Evolutionary conservation across 2,113 vertebrate genomes (phyloP), one percentile per base, ranked within the genome.

Genomic region (Pituophis catenifer): DNA sequence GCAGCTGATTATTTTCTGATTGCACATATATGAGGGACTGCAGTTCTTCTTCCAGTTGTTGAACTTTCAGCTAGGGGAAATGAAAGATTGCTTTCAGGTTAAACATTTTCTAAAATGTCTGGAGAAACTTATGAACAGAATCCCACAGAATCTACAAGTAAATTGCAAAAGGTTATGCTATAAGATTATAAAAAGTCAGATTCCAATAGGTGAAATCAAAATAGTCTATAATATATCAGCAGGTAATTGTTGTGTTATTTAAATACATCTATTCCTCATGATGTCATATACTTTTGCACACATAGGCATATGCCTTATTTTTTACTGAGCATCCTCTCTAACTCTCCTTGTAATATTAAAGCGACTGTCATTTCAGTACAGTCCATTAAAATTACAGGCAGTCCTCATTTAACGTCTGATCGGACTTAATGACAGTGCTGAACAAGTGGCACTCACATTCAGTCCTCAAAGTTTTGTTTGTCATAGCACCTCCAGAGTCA

Each of bases 31-130:
- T 89, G 24, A 97, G 86, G 75, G 93, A 94, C 1, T 96, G 95
- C 19, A 97, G 55, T 33, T 98, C 97, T 93, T 97, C 94, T 92
- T 98, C 96, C 38, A 97, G 95, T 53, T 98, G 97, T 90, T 97
- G 94, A 75, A 96, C 94, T 95, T 93, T 96, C 44, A 93, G 94
- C 96, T 97, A 94, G 48, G 94, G 50, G 44, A 89, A 93, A 93
- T 93, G 44, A 0, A 95, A 38, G 90, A 93, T 8, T 12, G 38
- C 15, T 52, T 70, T 55, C 6, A 33, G 26, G 59, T 24, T 52
- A 93, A 50, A 50, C 5, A 21, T 13, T 65, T 33, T 91, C 52
- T 62, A 5, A 15, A 86, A 26, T 33, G 8, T 1, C 1, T 65
- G 1, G 13, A 44, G 75, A 81, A 44, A 21, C 3, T 81, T 21